These are phyloP conservation scores for Mesodorylaimus sp. DNA, from an alignment of 2,888 invertebrate genomes.

Conservation along the genomic window DNA sequence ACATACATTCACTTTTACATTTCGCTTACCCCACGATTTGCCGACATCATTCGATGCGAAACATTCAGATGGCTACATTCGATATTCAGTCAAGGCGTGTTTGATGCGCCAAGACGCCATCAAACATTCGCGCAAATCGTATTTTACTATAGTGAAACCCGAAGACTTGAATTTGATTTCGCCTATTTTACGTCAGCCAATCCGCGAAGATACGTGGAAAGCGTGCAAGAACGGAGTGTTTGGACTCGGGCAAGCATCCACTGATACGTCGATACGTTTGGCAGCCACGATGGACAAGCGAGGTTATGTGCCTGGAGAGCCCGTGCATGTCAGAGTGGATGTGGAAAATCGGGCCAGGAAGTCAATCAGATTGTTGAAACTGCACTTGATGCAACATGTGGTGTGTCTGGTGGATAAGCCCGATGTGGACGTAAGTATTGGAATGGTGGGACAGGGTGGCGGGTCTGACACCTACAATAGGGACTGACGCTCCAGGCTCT, in stretches of 20 bases:
- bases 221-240: not conserved
- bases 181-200: not conserved
- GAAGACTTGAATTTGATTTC: not conserved
- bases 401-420: not conserved
- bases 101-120: not conserved
- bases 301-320: slow-evolving; percentile 6
- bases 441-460: too few relatives aligned
- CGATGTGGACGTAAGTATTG: not conserved
- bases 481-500: too few relatives aligned
- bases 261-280: not conserved
- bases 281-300: not conserved
- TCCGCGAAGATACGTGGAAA: not conserved
- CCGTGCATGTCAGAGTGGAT: not conserved
- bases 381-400: not conserved
- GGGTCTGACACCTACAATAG: too few relatives aligned
- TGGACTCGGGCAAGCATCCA: not conserved
- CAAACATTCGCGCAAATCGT: not conserved
- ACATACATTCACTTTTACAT: not conserved
- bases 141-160: not conserved
- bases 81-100: not conserved
- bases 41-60: slow-evolving; percentile 5
- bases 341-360: not conserved
- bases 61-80: not conserved
- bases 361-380: not conserved
- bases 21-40: not conserved